Percentiles rank a stretch among this genome's conserved stretches.
phyloP scores from a whole-genome alignment of 2,888 invertebrate species.

The Oegoconia quadripuncta region DNA sequence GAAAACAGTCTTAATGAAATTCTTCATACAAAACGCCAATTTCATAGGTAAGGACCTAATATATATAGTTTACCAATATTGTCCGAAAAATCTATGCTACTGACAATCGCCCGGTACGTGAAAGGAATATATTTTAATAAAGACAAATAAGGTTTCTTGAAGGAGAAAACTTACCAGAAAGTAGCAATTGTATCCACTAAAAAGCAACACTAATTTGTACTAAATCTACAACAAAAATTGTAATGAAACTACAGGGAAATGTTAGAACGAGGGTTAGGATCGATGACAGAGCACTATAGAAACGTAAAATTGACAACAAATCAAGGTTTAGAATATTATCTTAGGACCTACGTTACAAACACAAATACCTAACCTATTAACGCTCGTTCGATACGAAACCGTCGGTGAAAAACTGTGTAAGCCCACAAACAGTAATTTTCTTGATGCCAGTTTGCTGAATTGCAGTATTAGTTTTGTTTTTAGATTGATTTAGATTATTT shows the following conservation, averaged over 20 bases:
- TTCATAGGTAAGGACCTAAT: too few relatives aligned
- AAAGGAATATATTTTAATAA: too few relatives aligned
- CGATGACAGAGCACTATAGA: background rate
- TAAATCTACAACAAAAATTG: background rate
- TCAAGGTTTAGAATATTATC: background rate
- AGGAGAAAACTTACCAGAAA: background rate
- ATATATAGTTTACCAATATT: too few relatives aligned
- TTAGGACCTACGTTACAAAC: slow-evolving; percentile 1
- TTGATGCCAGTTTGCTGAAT: slow-evolving; percentile 66
- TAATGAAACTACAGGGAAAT: slow-evolving; percentile 6
- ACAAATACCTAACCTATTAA: slow-evolving; percentile 55
- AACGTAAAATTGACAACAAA: background rate
- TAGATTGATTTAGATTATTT: background rate
- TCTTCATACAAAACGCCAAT: too few relatives aligned
- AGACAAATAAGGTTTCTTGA: too few relatives aligned
- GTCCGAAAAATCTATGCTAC: too few relatives aligned
- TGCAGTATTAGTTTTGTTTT: slow-evolving; percentile 6
- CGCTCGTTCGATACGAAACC: slow-evolving; percentile 36
- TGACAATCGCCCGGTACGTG: too few relatives aligned
- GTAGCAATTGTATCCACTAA: background rate
- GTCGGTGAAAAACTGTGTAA: slow-evolving; percentile 55
- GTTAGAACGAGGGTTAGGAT: background rate
- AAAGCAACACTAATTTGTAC: background rate
- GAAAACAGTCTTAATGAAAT: too few relatives aligned
- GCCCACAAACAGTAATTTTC: slow-evolving; percentile 54